Evolutionary conservation across 2,888 invertebrate genomes (phyloP), one percentile per base, ranked within the genome.

Genomic region (Atrina japonica): DNA sequence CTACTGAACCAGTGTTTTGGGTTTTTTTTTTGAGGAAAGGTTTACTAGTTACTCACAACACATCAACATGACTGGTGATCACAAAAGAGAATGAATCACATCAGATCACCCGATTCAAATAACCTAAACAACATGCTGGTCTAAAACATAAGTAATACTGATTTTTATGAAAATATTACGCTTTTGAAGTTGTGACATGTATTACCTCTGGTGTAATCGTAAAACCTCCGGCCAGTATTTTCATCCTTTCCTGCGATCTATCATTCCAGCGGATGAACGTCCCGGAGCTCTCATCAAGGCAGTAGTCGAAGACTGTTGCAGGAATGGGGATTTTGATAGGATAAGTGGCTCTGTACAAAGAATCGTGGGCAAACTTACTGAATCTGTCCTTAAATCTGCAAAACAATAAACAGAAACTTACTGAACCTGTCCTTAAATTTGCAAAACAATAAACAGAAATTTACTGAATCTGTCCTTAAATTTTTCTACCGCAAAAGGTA

Each of bases 291-390:
- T 84, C 83, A 68, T 89, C 88, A 23, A 89, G 64, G 45, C 73
- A 81, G 69, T 85, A 87, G 76, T 90, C 90, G 79, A 83, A 90
- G 47, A 89, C 88, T 27, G 81, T 78, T 23, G 85, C 88, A 53
- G 70, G 75, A 23, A 80, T 66, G 0, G 90, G 90, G 5, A 90
- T 70, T 14, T 78, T 73, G 43, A 89, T 75, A 0, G 88, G 86
- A 45, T 87, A 83, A 7, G 83, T 73, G 14, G 88, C 86, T n/a
- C 85, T 81, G 66, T 83, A 84, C 75, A 90, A 74, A 1, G 82
- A 80, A 66, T 88, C 87, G 63, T 86, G 84, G 7, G 86, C 86
- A 83, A 87, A 88, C 71, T 85, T 82, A 76, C 86, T 84, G 80
- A 90, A 90, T 63, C 78, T 85, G 1, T 85, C 84, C 50, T 82